phyloP scores from a whole-genome alignment of 2,797 vertebrate species.

The Pseudocheirus occidentalis region DNA sequence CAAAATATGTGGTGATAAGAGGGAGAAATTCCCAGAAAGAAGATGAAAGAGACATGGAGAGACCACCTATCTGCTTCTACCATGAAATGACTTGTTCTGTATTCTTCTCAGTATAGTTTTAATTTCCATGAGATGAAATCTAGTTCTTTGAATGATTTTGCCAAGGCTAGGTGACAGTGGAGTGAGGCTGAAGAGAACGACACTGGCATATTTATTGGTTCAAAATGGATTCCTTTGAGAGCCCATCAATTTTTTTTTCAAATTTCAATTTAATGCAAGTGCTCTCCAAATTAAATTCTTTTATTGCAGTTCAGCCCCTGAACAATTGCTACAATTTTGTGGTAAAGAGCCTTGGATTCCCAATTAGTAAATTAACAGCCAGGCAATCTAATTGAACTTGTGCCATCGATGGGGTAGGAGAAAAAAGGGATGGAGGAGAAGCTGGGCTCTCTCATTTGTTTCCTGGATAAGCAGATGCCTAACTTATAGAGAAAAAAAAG shows the following conservation, averaged over 20 bases:
- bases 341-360: conserved; percentile 47
- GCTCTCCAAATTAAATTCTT: conserved; percentile 75
- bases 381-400: background rate
- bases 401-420: background rate
- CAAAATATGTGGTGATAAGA: fast-evolving
- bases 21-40: background rate
- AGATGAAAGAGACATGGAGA: too few species aligned
- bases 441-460: background rate
- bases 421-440: background rate
- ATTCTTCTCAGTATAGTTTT: conserved; percentile 33
- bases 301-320: conserved; percentile 38
- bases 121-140: conserved; percentile 59
- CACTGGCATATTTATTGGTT: conserved; percentile 48
- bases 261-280: conserved; percentile 66
- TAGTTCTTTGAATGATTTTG: conserved; percentile 56
- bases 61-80: fast-evolving
- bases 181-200: conserved; percentile 23
- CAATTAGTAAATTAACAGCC: conserved; percentile 56
- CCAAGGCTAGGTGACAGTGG: conserved; percentile 21
- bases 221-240: conserved; percentile 64
- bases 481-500: background rate
- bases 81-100: conserved; percentile 56
- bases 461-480: background rate
- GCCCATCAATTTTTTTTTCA: conserved; percentile 59
- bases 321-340: conserved; percentile 27